phyloP scores from a whole-genome alignment of 23 tunicate species.

The Ascidia mentula region DNA sequence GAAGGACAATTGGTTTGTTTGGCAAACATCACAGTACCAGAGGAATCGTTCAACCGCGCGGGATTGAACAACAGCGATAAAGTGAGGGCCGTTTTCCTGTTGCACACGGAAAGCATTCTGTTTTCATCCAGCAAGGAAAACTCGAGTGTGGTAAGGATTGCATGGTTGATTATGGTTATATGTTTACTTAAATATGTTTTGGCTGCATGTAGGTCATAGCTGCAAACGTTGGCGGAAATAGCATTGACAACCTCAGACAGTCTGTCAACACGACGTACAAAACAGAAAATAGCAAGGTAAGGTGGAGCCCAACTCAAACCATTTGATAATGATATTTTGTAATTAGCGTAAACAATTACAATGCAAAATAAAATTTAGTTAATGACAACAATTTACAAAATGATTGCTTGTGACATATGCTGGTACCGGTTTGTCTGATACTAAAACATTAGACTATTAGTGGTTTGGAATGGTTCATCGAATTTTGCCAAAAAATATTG shows the following conservation, averaged over 20 bases:
- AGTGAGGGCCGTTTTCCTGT: not conserved
- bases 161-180: too few relatives aligned
- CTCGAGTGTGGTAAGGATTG: constrained; percentile 2
- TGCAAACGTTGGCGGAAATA: not conserved
- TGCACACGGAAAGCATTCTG: not conserved
- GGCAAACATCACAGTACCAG: not conserved
- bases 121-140: not conserved
- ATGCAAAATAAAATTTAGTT: too few relatives aligned
- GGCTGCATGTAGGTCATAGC: not conserved
- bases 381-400: too few relatives aligned
- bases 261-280: not conserved
- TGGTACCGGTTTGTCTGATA: too few relatives aligned
- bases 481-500: too few relatives aligned
- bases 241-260: not conserved
- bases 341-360: too few relatives aligned
- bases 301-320: too few relatives aligned
- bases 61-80: not conserved
- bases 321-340: too few relatives aligned
- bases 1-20: not conserved
- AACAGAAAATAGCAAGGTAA: too few relatives aligned
- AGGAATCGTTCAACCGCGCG: not conserved
- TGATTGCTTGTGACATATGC: too few relatives aligned
- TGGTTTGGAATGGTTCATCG: too few relatives aligned
- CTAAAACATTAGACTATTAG: too few relatives aligned
- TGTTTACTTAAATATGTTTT: not conserved